These are phyloP conservation scores for Apamea sordens DNA, from an alignment of 2,888 invertebrate species.

Conservation along the genomic window DNA sequence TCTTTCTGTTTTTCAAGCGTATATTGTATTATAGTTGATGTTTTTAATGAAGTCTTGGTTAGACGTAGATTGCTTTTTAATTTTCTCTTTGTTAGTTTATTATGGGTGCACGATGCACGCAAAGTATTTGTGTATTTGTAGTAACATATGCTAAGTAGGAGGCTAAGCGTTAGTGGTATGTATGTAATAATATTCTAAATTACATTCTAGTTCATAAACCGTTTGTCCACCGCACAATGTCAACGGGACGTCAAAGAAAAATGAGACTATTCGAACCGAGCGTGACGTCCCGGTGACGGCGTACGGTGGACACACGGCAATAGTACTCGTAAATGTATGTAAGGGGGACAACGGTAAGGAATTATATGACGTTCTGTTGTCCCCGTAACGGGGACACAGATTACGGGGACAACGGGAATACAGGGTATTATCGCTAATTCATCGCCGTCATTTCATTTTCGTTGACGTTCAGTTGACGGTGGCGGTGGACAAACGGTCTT, in stretches of 20 bases:
- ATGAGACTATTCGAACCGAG: neutral
- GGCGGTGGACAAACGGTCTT: neutral
- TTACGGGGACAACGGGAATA: too few species aligned
- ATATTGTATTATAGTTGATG: conserved; percentile 15
- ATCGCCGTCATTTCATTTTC: neutral
- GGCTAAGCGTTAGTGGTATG: neutral
- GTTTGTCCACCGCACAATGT: neutral
- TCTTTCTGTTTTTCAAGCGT: conserved; percentile 19
- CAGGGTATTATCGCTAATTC: neutral
- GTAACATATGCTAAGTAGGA: neutral
- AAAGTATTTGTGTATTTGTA: neutral
- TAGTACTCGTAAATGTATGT: neutral
- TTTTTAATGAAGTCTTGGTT: conserved; percentile 7
- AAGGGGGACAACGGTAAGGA: too few species aligned
- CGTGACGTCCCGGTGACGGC: too few species aligned
- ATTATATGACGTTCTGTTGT: too few species aligned
- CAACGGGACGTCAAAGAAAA: neutral
- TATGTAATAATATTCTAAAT: too few species aligned
- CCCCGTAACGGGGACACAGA: too few species aligned
- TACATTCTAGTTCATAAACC: neutral
- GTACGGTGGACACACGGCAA: neutral
- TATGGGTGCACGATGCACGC: neutral
- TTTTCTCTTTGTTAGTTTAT: conserved; percentile 1
- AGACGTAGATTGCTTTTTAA: neutral
- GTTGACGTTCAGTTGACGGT: neutral